Evolutionary conservation across 2,888 invertebrate genomes (phyloP).

Genomic region (Schizotus pectinicornis): DNA sequence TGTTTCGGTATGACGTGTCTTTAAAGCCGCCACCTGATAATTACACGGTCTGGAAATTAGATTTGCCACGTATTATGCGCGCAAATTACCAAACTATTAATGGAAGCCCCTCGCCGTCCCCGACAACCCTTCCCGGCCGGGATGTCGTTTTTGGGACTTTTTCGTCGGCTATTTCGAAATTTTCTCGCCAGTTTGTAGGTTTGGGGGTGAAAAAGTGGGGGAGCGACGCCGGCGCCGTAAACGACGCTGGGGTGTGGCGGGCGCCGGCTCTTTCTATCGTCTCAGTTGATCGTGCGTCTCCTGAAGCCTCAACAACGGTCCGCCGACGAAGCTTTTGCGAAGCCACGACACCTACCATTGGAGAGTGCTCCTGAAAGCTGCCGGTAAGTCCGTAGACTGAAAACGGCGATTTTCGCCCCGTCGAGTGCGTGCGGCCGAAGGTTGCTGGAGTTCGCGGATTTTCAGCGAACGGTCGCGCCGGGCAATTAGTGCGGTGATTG

Average conservation of each 20-base stretch:
- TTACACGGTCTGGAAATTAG: slow-evolving; percentile 30
- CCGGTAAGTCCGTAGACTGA: neutral
- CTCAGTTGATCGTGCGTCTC: slow-evolving; percentile 55
- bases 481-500: neutral
- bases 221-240: slow-evolving; percentile 54
- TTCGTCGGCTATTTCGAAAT: slow-evolving; percentile 26
- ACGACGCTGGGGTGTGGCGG: slow-evolving; percentile 57
- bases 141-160: no score
- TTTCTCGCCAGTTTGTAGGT: slow-evolving; percentile 38
- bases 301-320: slow-evolving; percentile 44
- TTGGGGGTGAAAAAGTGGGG: slow-evolving; percentile 36
- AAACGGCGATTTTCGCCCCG: no score
- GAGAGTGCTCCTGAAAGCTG: neutral
- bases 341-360: neutral
- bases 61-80: slow-evolving; percentile 20
- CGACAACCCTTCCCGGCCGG: slow-evolving; percentile 30
- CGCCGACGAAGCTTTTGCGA: slow-evolving; percentile 10
- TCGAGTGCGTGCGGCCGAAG: no score
- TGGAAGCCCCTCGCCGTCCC: slow-evolving; percentile 12
- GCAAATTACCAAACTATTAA: slow-evolving; percentile 37
- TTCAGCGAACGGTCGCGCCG: no score
- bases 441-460: no score
- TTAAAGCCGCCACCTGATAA: slow-evolving; percentile 28
- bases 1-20: slow-evolving; percentile 15
- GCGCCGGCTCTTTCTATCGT: slow-evolving; percentile 52